Base-by-base conservation (phyloP, 2,113 vertebrate genomes). In the Datnioides undecimradiatus region DNA sequence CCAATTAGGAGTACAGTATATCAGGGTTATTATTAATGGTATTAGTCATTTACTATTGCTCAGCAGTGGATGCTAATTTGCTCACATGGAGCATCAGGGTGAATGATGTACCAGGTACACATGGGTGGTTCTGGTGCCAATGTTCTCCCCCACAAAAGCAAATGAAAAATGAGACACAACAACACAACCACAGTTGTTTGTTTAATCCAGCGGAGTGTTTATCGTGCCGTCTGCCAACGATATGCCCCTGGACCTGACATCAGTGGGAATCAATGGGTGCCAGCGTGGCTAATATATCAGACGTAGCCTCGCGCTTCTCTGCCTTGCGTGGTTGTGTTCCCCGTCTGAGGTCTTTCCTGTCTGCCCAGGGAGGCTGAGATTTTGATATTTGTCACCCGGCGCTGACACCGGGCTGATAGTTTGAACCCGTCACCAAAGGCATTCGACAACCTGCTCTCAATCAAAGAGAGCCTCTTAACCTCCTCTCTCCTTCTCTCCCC, bases 161-260 rank as follows among this genome's bases (percentile, higher is more conserved):
- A 80, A 85, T 43, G 1, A 67, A 77, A 45, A 45, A 75, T 21
- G 45, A 62, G 27, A 58, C 70, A 58, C 48, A 69, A 62, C 54
- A 74, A 55, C 69, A 57, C 69, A 81, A 45, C 31, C 33, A 9
- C 63, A 45, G 36, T 58, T 67, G 73, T 82, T 84, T 82, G 80
- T 80, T 84, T 82, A 63, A 70, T 60, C 23, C 8, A 60, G 65
- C 23, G 9, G n/a, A 62, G 34, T 86, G 72, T 84, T 84, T 71
- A 67, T 71, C 6, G 36, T 54, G 52, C 40, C 57, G 52, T 76
- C 51, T 75, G 73, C 59, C 74, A 84, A 54, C 19, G 31, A 58
- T 33, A 59, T 54, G 63, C 58, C 66, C 55, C 70, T 60, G 73
- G 60, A 79, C 38, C 25, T 58, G 73, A 64, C 65, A 68, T 45